These are phyloP conservation scores for Dicycla oo DNA, from an alignment of 2,888 invertebrate genomes.

Conservation along the genomic window DNA sequence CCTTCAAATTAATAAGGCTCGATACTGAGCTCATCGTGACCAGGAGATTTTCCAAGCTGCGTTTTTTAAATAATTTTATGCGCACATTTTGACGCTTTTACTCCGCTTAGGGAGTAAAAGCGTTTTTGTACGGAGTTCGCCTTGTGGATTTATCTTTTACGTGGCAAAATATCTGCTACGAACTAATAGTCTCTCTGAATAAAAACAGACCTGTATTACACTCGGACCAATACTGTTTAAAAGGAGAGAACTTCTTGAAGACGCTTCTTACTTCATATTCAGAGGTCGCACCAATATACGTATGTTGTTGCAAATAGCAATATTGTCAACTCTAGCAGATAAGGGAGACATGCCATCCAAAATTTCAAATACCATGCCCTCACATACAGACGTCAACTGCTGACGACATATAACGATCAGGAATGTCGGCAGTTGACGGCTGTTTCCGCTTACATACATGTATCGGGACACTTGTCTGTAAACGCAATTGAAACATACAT, in stretches of 20 bases:
- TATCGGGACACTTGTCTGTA: not conserved
- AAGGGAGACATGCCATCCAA: not conserved
- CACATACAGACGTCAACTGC: not conserved
- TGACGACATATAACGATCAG: not conserved
- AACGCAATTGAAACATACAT: not conserved
- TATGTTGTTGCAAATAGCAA: too few species aligned
- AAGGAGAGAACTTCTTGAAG: slow-evolving; percentile 29
- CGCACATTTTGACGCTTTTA: too few species aligned
- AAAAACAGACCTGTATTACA: slow-evolving; percentile 47
- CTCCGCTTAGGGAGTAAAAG: too few species aligned
- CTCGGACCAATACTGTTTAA: slow-evolving; percentile 46
- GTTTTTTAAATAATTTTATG: too few species aligned
- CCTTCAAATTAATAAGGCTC: too few species aligned
- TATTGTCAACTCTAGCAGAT: not conserved
- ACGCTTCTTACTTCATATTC: slow-evolving; percentile 1
- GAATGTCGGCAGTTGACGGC: not conserved
- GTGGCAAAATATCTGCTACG: slow-evolving; percentile 19
- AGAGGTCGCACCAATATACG: too few species aligned
- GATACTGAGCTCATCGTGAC: too few species aligned
- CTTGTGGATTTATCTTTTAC: slow-evolving; percentile 9
- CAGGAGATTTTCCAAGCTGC: too few species aligned
- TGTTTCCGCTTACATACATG: not conserved
- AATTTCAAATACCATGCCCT: not conserved
- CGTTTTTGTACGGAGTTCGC: not conserved
- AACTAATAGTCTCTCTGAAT: slow-evolving; percentile 43